Evolutionary conservation across 2,888 invertebrate genomes (phyloP), one percentile per base, ranked within the genome.

Genomic region (Drosophila lacicola): DNA sequence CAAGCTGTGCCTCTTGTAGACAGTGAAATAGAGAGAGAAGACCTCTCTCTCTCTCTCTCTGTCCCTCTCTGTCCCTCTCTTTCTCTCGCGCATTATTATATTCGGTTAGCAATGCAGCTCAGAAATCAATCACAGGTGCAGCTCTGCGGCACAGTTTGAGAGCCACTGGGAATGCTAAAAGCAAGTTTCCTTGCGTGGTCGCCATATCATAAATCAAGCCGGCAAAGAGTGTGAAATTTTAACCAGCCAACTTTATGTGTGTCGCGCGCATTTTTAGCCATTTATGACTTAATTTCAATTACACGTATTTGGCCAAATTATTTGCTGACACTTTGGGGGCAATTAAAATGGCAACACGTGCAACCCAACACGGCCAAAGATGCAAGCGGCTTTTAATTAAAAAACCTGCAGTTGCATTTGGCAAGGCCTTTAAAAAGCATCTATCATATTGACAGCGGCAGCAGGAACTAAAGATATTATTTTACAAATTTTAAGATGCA

Each of bases 211-310:
- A 89, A 84, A 84, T 84, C 89, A 84, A 88, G 71, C 36, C 63
- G 44, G 47, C 67, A 34, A 57, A 74, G 61, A 89, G 89, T 89
- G 83, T 87, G 83, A 84, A 83, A 86, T 86, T 83, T 85, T 88
- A 86, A 57, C 44, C 50, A 11, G 49, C 44, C 74, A 44, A 44
- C 56, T 50, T 69, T 46, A 78, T 86, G 75, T 80, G 69, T 72
- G 75, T 78, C 82, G 73, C 41, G 53, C 57, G 75, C 89, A 89
- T 89, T 84, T 83, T 81, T 84, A 75, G 66, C 83, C 89, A 84
- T 84, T 89, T 84, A 84, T 84, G 88, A 89, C 88, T 89, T 84
- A 87, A 84, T 89, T 89, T 84, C 83, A 84, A 84, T 84, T 87
- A 84, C 55, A 66, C 83, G 68, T 73, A 87, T 89, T 87, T 84